Percentiles rank a stretch among this genome's conserved stretches.
phyloP scores from a whole-genome alignment of 2,888 invertebrate species.

The Standfussiana lucernea region DNA sequence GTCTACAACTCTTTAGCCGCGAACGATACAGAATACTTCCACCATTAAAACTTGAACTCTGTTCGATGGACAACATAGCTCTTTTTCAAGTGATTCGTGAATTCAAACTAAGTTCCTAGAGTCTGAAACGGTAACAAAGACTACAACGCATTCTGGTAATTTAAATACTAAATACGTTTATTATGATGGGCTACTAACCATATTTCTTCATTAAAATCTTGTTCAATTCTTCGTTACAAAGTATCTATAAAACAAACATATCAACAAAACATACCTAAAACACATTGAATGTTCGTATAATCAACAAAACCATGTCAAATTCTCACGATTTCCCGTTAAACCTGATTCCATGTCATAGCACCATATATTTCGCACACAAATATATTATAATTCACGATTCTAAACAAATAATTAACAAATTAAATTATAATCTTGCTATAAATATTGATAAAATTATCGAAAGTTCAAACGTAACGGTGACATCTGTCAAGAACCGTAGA shows the following conservation, averaged over 20 bases:
- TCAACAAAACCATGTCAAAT: slow-evolving; percentile 52
- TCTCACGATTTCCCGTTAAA: slow-evolving; percentile 35
- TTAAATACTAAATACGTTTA: neutral
- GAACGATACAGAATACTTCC: neutral
- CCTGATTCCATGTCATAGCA: slow-evolving; percentile 35
- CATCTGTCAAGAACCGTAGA: slow-evolving; percentile 52
- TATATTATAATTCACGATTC: slow-evolving; percentile 16
- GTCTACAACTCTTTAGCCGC: neutral
- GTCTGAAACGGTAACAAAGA: neutral
- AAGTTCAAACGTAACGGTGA: slow-evolving; percentile 63
- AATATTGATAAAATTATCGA: slow-evolving; percentile 42
- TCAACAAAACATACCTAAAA: slow-evolving; percentile 44
- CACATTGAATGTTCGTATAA: slow-evolving; percentile 50
- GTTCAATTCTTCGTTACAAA: slow-evolving; percentile 1
- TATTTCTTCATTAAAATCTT: slow-evolving; percentile 37
- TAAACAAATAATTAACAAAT: slow-evolving; percentile 25
- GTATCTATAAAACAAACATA: slow-evolving; percentile 11
- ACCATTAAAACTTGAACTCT: neutral
- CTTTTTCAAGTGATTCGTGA: neutral
- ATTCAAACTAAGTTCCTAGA: neutral
- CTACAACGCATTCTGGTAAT: neutral
- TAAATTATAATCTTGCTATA: slow-evolving; percentile 19
- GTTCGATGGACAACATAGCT: neutral
- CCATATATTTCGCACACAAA: slow-evolving; percentile 15
- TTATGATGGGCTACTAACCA: slow-evolving; percentile 21